Percentiles rank a stretch among this genome's conserved stretches.
These are phyloP conservation scores for Mythimna impura DNA, from an alignment of 2,888 invertebrate species.

Conservation along the genomic window DNA sequence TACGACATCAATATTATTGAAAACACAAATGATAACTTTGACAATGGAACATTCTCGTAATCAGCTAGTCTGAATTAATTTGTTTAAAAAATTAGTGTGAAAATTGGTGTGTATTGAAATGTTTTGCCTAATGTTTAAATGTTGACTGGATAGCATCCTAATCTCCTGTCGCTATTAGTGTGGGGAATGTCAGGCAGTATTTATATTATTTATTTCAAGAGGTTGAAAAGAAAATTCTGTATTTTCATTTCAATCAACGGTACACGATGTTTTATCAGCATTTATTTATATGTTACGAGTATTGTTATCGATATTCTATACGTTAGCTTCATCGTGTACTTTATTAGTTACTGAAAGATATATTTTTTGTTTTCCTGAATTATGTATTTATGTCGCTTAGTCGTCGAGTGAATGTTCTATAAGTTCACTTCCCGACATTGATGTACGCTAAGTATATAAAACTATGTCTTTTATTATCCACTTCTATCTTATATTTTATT, in stretches of 20 bases:
- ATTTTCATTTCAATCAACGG: slow-evolving; percentile 69
- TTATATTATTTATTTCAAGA: slow-evolving; percentile 70
- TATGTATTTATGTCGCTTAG: slow-evolving; percentile 82
- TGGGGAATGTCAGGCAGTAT: slow-evolving; percentile 81
- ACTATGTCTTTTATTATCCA: slow-evolving; percentile 78
- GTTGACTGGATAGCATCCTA: slow-evolving; percentile 87
- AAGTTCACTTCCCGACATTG: slow-evolving; percentile 77
- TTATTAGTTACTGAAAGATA: slow-evolving; percentile 45
- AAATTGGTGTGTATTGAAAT: slow-evolving; percentile 63
- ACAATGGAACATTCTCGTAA: background rate
- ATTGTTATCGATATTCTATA: background rate
- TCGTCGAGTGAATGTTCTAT: slow-evolving; percentile 76
- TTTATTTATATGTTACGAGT: background rate
- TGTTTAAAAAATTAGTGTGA: slow-evolving; percentile 67
- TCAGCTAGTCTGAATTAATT: slow-evolving; percentile 36
- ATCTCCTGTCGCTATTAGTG: slow-evolving; percentile 88
- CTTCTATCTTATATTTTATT: slow-evolving; percentile 89
- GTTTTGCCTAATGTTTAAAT: slow-evolving; percentile 75
- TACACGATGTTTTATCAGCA: slow-evolving; percentile 64
- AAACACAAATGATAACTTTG: background rate
- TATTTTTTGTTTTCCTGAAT: slow-evolving; percentile 72
- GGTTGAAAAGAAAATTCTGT: slow-evolving; percentile 68
- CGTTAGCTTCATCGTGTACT: slow-evolving; percentile 43
- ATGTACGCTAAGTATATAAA: slow-evolving; percentile 80
- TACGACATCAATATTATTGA: background rate